Evolutionary conservation across 1,140 invertebrate species (phyloP).

Genomic region (Sminthurides bifidus): DNA sequence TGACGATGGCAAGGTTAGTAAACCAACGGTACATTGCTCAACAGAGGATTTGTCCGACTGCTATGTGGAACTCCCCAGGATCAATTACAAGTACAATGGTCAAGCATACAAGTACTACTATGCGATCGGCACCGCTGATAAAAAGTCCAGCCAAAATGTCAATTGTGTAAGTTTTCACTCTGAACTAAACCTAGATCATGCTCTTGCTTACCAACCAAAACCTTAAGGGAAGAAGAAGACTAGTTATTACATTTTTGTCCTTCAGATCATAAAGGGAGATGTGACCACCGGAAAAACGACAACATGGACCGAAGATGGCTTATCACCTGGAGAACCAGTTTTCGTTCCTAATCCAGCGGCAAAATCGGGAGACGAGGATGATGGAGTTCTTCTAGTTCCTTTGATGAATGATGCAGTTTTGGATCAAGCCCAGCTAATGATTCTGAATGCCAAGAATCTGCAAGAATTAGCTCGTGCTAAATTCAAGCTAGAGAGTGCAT

Average conservation of each 20-base stretch:
- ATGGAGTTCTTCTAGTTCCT: slow-evolving; percentile 36
- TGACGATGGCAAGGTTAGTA: no score
- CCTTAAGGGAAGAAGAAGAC: background rate
- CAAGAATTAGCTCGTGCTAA: slow-evolving; percentile 32
- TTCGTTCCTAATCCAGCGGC: slow-evolving; percentile 17
- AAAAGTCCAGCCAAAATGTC: background rate
- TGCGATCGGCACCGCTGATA: slow-evolving; percentile 8
- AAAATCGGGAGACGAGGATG: slow-evolving; percentile 34
- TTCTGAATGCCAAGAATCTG: slow-evolving; percentile 35
- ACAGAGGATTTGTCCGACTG: slow-evolving; percentile 24
- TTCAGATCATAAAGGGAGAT: slow-evolving; percentile 18
- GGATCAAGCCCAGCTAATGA: slow-evolving; percentile 32
- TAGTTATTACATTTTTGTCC: background rate
- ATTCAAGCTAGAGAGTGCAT: slow-evolving; percentile 32
- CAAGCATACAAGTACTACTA: slow-evolving; percentile 37
- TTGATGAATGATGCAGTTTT: slow-evolving; percentile 32
- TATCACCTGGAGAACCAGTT: slow-evolving; percentile 12
- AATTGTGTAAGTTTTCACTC: background rate
- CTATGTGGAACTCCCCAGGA: slow-evolving; percentile 35
- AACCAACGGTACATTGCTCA: no score
- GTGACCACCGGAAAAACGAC: slow-evolving; percentile 3
- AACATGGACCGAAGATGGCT: background rate
- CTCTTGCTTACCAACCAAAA: background rate
- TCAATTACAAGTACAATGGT: slow-evolving; percentile 38
- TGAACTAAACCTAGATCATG: background rate